A percentile compares a stretch with the other conserved stretches of the same genome.
These are phyloP conservation scores for Pelagia noctiluca DNA, from an alignment of 30 jellyfish, hydroid and myxozoan species.

Conservation along the genomic window DNA sequence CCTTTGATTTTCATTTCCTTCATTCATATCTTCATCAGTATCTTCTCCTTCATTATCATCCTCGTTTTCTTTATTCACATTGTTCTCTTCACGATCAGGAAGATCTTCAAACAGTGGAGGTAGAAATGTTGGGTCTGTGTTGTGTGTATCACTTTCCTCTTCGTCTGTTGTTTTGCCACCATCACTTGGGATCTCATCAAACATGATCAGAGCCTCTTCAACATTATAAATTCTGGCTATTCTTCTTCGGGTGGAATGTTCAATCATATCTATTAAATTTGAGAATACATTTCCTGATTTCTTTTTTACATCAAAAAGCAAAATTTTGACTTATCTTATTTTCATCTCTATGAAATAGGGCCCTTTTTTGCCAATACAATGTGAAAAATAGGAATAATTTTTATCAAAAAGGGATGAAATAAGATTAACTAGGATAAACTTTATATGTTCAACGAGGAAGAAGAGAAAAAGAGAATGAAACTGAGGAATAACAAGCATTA, in stretches of 20 bases:
- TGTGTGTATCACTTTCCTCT: slow-evolving; percentile 11
- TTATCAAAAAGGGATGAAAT: slow-evolving; percentile 2
- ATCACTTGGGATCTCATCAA: slow-evolving; percentile 11
- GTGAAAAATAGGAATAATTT: slow-evolving; percentile 12
- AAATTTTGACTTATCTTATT: slow-evolving; percentile 3
- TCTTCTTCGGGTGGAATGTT: slow-evolving; percentile 17
- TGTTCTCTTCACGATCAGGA: slow-evolving; percentile 20
- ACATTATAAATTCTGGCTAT: slow-evolving; percentile 2
- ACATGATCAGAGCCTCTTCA: slow-evolving; percentile 13
- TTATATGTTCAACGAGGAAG: slow-evolving; percentile 2
- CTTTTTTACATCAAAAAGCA: neutral
- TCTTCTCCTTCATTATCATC: slow-evolving; percentile 30
- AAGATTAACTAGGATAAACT: slow-evolving; percentile 7
- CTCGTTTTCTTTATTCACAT: slow-evolving; percentile 5
- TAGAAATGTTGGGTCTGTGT: slow-evolving; percentile 1
- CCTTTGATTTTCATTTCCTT: slow-evolving; percentile 6
- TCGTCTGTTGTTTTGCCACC: slow-evolving; percentile 1
- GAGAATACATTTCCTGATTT: neutral
- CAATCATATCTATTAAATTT: slow-evolving; percentile 3
- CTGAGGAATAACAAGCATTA: slow-evolving; percentile 13
- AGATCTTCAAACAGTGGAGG: slow-evolving; percentile 13
- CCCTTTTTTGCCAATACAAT: slow-evolving; percentile 10
- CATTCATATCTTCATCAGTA: slow-evolving; percentile 11
- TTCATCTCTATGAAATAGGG: neutral
- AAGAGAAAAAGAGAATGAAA: slow-evolving; percentile 6